phyloP scores from a whole-genome alignment of 2,113 vertebrate genomes.

The Mobula birostris region DNA sequence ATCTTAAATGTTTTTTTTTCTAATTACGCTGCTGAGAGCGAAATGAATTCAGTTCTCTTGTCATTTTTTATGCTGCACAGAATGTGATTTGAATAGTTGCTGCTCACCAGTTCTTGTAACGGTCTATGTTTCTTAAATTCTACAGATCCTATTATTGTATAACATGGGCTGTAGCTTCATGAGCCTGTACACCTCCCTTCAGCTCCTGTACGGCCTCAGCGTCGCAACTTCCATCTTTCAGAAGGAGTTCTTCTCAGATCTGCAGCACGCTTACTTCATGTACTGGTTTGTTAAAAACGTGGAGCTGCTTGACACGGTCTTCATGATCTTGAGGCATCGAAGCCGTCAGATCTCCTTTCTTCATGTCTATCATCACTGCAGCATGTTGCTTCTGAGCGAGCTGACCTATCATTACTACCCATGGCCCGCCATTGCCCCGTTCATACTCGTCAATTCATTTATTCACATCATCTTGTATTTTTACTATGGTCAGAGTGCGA shows the following conservation, averaged over 20 bases:
- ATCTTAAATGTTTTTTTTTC: conserved; percentile 19
- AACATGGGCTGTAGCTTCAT: conserved; percentile 31
- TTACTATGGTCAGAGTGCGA: conserved; percentile 24
- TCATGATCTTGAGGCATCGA: conserved; percentile 26
- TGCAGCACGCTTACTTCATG: neutral
- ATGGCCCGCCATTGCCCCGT: conserved; percentile 26
- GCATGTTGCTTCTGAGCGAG: conserved; percentile 25
- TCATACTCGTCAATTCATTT: neutral
- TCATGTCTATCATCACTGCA: conserved; percentile 11
- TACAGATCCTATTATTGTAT: conserved; percentile 34
- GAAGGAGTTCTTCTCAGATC: neutral
- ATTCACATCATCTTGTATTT: conserved; percentile 32
- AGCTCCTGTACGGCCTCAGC: neutral
- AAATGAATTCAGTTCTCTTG: conserved; percentile 28
- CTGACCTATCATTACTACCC: conserved; percentile 26
- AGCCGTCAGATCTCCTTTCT: conserved; percentile 31
- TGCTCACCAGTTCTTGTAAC: neutral
- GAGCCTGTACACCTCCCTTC: conserved; percentile 18
- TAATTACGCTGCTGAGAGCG: conserved; percentile 20
- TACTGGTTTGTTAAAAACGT: conserved; percentile 20
- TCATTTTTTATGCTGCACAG: conserved; percentile 23
- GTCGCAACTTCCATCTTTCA: conserved; percentile 14
- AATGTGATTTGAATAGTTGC: conserved; percentile 35
- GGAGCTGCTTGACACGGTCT: conserved; percentile 20
- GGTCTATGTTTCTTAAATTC: conserved; percentile 35